Base-by-base conservation (phyloP, 2,113 vertebrate genomes). In the Syngnathus scovelli region DNA sequence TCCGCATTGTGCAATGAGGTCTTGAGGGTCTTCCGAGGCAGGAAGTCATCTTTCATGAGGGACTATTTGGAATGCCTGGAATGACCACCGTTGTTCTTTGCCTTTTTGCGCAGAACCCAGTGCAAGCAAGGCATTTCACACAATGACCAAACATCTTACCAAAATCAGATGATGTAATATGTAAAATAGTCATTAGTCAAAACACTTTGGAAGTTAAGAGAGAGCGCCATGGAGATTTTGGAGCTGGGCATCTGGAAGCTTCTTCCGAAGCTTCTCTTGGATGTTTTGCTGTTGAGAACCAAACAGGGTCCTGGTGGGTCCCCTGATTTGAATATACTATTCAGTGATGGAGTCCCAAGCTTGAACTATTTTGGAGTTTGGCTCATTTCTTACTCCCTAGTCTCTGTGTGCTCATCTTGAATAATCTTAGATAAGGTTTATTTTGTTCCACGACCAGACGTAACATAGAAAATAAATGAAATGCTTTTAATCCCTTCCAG, bases 1-100 rank as follows among this genome's bases (percentile, higher is more conserved):
- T 89, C 83, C 78, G 78, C 23, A 0, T 54, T 77, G 79, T 66
- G 81, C 78, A 77, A 81, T 83, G 77, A 83, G 85, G 71, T 63
- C 78, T 43, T 67, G 70, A 64, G 38, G 73, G 75, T 80, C 84
- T 78, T 83, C 80, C 21, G 61, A 73, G 84, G 88, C 79, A 87
- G 88, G 88, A 89, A 87, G 84, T 85, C 70, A 13, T 88, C 84
- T 87, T 78, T 89, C 86, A 85, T 82, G 82, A 79, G 70, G 69
- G 72, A 69, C 84, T 79, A 87, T 88, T 48, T 62, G 83, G 81
- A 85, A 78, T 81, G 83, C 78, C 85, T 83, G 81, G 78, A 85
- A 87, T 85, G 78, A 87, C 86, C 80, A 75, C 81, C 80, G 78
- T 82, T 82, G 79, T 87, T 86, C 83, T 85, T 80, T 15, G 12